phyloP scores from a whole-genome alignment of 2,888 invertebrate genomes.

The Cheiracanthium punctorium region DNA sequence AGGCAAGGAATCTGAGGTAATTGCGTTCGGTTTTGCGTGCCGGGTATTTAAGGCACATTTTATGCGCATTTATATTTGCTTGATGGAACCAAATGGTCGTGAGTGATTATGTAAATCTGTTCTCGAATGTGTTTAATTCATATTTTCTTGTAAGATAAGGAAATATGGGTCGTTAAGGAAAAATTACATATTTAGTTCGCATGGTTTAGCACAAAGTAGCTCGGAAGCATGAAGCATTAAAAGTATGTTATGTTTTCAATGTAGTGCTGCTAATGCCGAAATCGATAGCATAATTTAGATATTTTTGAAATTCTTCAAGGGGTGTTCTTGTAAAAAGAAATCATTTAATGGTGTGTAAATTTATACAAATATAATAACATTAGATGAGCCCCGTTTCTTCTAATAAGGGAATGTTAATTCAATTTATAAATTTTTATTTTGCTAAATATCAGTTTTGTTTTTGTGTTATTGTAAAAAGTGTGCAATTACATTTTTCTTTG shows the following conservation, averaged over 20 bases:
- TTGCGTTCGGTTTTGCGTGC: background rate
- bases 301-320: background rate
- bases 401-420: too few species aligned
- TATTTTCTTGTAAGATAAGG: slow-evolving; percentile 1
- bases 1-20: background rate
- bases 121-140: background rate
- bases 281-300: background rate
- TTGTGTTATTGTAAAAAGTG: too few species aligned
- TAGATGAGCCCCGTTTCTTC: too few species aligned
- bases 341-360: too few species aligned
- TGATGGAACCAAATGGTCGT: background rate
- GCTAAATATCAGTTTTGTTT: too few species aligned
- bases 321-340: too few species aligned
- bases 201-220: background rate
- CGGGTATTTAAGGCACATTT: background rate
- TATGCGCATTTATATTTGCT: slow-evolving; percentile 4
- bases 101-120: slow-evolving; percentile 3
- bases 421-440: too few species aligned
- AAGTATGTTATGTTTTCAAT: background rate
- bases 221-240: background rate
- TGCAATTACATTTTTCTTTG: too few species aligned
- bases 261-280: background rate
- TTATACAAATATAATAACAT: too few species aligned
- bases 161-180: slow-evolving; percentile 5
- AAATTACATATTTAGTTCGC: background rate